Percentiles rank a stretch among this genome's conserved stretches.
Evolutionary conservation across 1,140 invertebrate genomes (phyloP).

Genomic region (Ceratina japonica): DNA sequence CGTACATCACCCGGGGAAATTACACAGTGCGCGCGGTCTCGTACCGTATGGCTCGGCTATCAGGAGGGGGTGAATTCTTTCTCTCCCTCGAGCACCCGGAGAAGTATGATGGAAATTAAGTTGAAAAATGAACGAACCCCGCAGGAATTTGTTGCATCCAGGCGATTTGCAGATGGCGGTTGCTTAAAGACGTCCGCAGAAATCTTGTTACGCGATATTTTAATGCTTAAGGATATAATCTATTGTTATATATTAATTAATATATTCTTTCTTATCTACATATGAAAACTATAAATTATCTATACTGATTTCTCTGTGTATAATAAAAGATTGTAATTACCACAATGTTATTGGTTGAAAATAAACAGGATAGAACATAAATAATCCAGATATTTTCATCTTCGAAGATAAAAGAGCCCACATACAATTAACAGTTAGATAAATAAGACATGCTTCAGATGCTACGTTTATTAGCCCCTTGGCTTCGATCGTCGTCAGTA

Average conservation of each 20-base stretch:
- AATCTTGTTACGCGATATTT: not conserved
- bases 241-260: no score
- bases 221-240: no score
- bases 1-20: slow-evolving; percentile 8
- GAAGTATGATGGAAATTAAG: not conserved
- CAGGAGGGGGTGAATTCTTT: not conserved
- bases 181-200: not conserved
- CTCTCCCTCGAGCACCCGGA: not conserved
- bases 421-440: slow-evolving; percentile 25
- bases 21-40: not conserved
- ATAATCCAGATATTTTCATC: not conserved
- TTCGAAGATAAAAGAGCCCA: not conserved
- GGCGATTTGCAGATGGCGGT: not conserved
- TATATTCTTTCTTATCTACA: no score
- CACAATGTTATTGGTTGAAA: not conserved
- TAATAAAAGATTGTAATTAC: not conserved
- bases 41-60: not conserved
- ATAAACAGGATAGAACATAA: not conserved
- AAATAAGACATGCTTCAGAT: slow-evolving; percentile 7
- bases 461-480: slow-evolving; percentile 21
- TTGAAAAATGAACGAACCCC: not conserved
- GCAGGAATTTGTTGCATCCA: not conserved
- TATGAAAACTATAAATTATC: no score
- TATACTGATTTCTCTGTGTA: no score
- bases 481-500: slow-evolving; percentile 4